Evolutionary conservation across 2,888 invertebrate genomes (phyloP).

Genomic region (Arrhopalites spinosus): DNA sequence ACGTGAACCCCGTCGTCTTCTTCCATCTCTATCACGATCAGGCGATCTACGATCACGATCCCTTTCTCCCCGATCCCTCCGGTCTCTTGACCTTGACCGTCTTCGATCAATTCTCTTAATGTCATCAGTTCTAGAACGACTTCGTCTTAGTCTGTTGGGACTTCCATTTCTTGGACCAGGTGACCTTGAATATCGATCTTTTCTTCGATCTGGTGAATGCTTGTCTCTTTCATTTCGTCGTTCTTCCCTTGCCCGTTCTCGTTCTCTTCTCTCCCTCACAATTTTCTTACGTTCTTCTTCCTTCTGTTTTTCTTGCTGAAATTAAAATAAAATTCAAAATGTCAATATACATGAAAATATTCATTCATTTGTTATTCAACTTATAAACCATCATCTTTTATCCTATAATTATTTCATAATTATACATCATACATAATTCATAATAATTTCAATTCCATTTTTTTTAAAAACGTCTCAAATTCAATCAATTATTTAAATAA

Average conservation of each 20-base stretch:
- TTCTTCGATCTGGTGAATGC: conserved; percentile 29
- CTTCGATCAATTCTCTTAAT: conserved; percentile 7
- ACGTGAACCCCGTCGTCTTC: conserved; percentile 63
- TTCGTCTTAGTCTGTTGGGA: conserved; percentile 29
- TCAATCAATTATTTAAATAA: too few relatives aligned
- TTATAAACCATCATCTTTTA: not conserved
- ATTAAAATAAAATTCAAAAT: conserved; percentile 21
- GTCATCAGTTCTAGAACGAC: conserved; percentile 26
- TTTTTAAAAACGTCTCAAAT: too few relatives aligned
- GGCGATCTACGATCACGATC: conserved; percentile 50
- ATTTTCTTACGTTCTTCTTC: conserved; percentile 65
- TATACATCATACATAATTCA: too few relatives aligned
- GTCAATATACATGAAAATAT: not conserved
- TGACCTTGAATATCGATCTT: conserved; percentile 37
- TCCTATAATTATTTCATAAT: too few relatives aligned
- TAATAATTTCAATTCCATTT: too few relatives aligned
- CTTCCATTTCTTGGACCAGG: conserved; percentile 34
- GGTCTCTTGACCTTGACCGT: conserved; percentile 58
- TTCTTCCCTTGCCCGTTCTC: conserved; percentile 60
- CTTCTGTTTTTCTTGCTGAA: conserved; percentile 73
- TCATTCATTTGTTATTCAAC: not conserved
- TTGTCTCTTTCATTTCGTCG: conserved; percentile 57
- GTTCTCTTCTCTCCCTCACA: conserved; percentile 57
- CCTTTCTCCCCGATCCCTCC: conserved; percentile 58
- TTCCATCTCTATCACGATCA: conserved; percentile 59